phyloP scores from a whole-genome alignment of 2,888 invertebrate genomes.

The Helobdella robusta region DNA sequence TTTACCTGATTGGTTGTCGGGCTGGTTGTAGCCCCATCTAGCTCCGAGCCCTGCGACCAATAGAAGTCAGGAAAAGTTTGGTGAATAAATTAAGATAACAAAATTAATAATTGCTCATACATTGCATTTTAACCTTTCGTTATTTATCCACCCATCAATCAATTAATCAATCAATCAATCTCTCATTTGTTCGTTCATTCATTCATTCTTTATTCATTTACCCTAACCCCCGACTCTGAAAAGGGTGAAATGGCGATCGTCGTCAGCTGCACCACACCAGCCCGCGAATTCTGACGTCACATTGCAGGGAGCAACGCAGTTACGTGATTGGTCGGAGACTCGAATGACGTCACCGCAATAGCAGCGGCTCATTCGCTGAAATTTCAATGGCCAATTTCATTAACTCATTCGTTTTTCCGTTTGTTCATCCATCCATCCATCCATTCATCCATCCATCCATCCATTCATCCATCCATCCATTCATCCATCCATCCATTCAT shows the following conservation, averaged over 20 bases:
- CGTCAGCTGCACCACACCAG: background rate
- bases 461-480: too few species aligned
- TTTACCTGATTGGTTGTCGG: constrained; percentile 11
- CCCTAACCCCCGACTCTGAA: constrained; percentile 20
- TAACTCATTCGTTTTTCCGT: too few species aligned
- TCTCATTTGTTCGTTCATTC: background rate
- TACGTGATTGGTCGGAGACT: background rate
- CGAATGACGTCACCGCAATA: background rate
- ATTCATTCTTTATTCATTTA: background rate
- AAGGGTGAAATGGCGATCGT: background rate
- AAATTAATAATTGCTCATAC: too few species aligned
- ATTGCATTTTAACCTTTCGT: too few species aligned
- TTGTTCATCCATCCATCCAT: too few species aligned
- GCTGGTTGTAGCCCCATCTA: constrained; percentile 6
- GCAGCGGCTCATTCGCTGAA: background rate
- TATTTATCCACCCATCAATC: background rate
- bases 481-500: too few species aligned
- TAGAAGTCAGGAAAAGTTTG: too few species aligned
- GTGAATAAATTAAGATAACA: too few species aligned
- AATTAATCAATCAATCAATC: background rate
- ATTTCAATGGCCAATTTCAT: too few species aligned
- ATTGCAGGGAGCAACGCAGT: background rate
- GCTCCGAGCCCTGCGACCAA: constrained; percentile 6
- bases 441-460: too few species aligned
- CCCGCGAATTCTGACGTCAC: background rate